These are phyloP conservation scores for Artibeus lituratus DNA, from an alignment of 2,797 vertebrate genomes.

Conservation along the genomic window DNA sequence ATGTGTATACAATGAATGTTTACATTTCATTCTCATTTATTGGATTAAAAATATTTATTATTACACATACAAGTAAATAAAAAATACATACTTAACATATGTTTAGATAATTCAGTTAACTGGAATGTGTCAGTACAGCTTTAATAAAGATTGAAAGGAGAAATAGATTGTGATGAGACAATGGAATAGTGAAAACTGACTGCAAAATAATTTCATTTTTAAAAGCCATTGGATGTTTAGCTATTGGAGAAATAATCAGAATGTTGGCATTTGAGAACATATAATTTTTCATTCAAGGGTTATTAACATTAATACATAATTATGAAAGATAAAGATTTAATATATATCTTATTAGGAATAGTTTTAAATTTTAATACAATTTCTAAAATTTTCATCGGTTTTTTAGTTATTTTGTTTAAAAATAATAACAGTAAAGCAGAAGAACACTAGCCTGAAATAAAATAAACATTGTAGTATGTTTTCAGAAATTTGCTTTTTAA, in stretches of 20 bases:
- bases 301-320: not conserved
- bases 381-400: not conserved
- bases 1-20: not conserved
- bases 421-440: not conserved
- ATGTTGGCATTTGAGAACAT: not conserved
- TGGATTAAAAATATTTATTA: not conserved
- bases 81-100: not conserved
- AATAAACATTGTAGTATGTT: not conserved
- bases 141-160: not conserved
- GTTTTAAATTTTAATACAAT: not conserved
- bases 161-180: not conserved
- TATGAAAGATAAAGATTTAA: conserved; percentile 1
- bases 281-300: not conserved
- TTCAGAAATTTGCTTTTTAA: not conserved
- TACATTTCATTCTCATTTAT: not conserved
- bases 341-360: not conserved
- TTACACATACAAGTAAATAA: not conserved
- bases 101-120: not conserved
- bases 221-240: not conserved
- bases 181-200: not conserved
- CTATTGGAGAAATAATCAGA: not conserved
- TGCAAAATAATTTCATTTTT: not conserved
- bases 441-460: not conserved
- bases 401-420: not conserved
- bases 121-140: not conserved